Conservation (phyloP, 2,113 vertebrate species). For the Pelvicachromis taeniatus region DNA sequence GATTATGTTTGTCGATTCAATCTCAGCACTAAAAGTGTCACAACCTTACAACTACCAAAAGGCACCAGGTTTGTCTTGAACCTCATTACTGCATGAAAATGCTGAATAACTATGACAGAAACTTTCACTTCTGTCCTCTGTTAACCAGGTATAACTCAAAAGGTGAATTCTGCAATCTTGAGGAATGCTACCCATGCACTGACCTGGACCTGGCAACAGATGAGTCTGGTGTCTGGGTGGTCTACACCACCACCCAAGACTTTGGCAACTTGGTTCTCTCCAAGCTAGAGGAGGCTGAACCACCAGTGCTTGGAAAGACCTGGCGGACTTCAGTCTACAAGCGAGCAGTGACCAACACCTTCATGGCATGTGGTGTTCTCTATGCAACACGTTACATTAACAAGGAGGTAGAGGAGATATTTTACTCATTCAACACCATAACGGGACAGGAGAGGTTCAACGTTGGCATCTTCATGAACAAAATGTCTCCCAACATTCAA, state of each 20-base stretch:
- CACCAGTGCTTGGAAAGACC: constrained; percentile 3
- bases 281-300: constrained; percentile 20
- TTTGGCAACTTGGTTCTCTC: constrained; percentile 67
- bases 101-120: rapidly evolving
- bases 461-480: constrained; percentile 52
- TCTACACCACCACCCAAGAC: constrained; percentile 52
- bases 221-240: constrained; percentile 70
- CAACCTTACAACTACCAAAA: constrained; percentile 35
- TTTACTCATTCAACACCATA: constrained; percentile 68
- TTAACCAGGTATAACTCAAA: constrained; percentile 59
- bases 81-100: not conserved
- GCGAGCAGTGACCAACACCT: constrained; percentile 62
- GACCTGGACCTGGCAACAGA: constrained; percentile 72
- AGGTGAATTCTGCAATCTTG: constrained; percentile 61
- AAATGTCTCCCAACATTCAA: constrained; percentile 59
- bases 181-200: constrained; percentile 50
- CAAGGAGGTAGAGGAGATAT: constrained; percentile 62
- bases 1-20: constrained; percentile 65
- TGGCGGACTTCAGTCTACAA: constrained; percentile 69
- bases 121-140: not conserved
- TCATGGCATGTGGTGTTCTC: constrained; percentile 68
- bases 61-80: constrained; percentile 39
- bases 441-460: constrained; percentile 58
- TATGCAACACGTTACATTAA: constrained; percentile 62
- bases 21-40: constrained; percentile 42